A percentile compares a stretch with the other conserved stretches of the same genome.
These are phyloP conservation scores for Plebejus melissa DNA, from an alignment of 2,888 invertebrate species.

Conservation along the genomic window DNA sequence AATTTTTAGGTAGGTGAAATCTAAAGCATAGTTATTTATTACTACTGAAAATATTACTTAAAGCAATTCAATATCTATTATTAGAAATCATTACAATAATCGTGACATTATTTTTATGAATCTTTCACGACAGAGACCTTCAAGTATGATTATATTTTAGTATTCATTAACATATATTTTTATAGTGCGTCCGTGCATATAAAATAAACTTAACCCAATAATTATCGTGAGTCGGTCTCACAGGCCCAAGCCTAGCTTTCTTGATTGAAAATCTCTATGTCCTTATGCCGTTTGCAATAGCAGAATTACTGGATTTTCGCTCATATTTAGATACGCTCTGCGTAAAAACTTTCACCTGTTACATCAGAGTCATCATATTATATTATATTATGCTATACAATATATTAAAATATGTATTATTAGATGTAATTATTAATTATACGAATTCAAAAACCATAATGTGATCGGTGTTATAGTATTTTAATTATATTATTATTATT, in stretches of 20 bases:
- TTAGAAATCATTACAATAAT: not conserved
- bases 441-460: no score
- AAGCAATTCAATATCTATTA: not conserved
- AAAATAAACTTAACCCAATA: not conserved
- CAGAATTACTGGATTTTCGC: not conserved
- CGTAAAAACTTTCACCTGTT: not conserved
- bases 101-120: constrained; percentile 3
- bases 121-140: not conserved
- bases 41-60: no score
- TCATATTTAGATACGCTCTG: not conserved
- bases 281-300: not conserved
- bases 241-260: not conserved
- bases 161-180: not conserved
- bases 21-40: no score
- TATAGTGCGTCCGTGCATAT: not conserved
- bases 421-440: no score
- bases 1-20: no score
- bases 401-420: no score
- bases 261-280: not conserved
- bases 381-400: no score
- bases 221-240: not conserved
- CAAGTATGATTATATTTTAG: not conserved
- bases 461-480: no score
- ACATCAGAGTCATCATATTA: no score
- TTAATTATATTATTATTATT: no score